Base-by-base conservation (phyloP, 1,140 invertebrate genomes). In the Drosophila micromelanica region DNA sequence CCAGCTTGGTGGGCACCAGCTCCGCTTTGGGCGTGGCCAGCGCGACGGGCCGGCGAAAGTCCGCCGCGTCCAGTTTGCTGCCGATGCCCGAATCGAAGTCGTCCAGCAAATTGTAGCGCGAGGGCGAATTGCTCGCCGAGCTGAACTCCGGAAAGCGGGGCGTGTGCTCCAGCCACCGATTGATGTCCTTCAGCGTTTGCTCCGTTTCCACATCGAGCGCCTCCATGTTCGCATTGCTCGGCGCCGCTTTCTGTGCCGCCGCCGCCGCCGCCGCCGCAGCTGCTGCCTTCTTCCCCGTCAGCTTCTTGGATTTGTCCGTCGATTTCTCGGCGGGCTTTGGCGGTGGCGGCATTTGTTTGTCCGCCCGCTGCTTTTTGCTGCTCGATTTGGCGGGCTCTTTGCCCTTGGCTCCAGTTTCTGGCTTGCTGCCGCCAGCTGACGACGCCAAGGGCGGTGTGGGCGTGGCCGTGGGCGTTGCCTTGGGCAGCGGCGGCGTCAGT, bases 151-250 rank as follows among this genome's bases (percentile, higher is more conserved):
- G 94, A 54, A 95, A 94, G 68, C 94, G 95, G 0, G 96, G 96
- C 3, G 96, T 95, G 75, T 97, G 96, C 87, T 97, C 96, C 45
- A 98, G 92, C 96, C 96, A 97, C 85, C 97, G 96, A 81, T 96
- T 97, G 20, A 97, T 97, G 90, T 97, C 96, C 94, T 97, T 96
- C 4, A 97, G 93, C 17, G 96, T 96, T 93, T 97, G 96, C 91
- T 97, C 96, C 0, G 95, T 96, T 3, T 95, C 95, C 74, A 95
- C 93, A 82, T 95, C 95, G 3, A 97, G 92, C 1, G 96, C 96
- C 86, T 96, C 96, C 61, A 96, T 94, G 7, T 94, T 95, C 6
- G 94, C 94, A 72, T 93, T 93, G 79, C 93, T 73, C 67, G 87
- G 76, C 42, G 69, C 40, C 1, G 67, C 73, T 46, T 80, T 87